phyloP scores from a whole-genome alignment of 2,113 vertebrate genomes.

The Phrynocephalus versicolor region DNA sequence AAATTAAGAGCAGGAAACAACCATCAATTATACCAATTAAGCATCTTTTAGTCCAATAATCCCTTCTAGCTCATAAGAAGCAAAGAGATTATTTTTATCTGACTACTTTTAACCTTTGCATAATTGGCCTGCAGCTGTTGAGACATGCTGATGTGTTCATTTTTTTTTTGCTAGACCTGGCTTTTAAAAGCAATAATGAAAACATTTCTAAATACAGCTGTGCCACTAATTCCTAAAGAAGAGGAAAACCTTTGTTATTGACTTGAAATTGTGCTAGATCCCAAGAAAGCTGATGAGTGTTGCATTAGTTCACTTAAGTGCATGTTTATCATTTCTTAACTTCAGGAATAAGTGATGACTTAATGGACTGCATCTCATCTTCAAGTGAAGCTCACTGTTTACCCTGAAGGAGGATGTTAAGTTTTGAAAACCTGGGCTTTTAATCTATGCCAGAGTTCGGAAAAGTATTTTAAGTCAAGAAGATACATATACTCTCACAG shows the following conservation, averaged over 20 bases:
- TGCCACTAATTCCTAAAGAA: neutral
- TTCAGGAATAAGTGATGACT: neutral
- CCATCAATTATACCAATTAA: neutral
- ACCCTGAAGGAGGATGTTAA: neutral
- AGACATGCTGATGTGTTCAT: neutral
- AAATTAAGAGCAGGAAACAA: neutral
- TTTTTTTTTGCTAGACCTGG: slow-evolving; percentile 17
- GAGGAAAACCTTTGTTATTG: neutral
- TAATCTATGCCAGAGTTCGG: no score
- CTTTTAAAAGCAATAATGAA: neutral
- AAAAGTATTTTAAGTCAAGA: no score
- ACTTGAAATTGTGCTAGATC: neutral
- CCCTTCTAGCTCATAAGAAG: neutral
- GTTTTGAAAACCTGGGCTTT: neutral
- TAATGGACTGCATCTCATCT: neutral
- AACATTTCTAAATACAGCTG: neutral
- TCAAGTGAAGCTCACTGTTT: neutral
- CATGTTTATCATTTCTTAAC: neutral
- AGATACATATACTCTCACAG: no score
- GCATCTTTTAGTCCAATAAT: slow-evolving; percentile 5
- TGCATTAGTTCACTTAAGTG: neutral
- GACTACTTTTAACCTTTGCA: slow-evolving; percentile 14
- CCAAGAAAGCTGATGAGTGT: neutral
- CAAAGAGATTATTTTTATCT: neutral
- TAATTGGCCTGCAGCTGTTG: neutral